Evolutionary conservation across 1,140 invertebrate genomes (phyloP).

Genomic region (Carposina sasakii): DNA sequence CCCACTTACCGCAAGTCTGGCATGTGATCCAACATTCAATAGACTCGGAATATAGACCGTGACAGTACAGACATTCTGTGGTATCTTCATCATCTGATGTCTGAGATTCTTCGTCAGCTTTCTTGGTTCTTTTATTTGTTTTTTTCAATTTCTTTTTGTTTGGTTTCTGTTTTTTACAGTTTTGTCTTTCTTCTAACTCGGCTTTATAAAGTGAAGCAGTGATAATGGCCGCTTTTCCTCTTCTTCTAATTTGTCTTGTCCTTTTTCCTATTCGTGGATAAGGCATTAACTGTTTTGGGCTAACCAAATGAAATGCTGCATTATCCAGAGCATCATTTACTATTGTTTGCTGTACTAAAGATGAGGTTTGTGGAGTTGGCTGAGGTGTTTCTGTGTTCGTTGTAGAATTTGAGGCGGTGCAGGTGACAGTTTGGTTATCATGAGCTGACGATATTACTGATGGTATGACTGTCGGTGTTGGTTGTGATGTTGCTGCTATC

Average conservation of each 20-base stretch:
- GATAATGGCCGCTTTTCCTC: background rate
- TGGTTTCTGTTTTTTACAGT: conserved; percentile 11
- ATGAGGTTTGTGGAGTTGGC: background rate
- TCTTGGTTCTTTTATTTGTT: background rate
- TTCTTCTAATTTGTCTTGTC: conserved; percentile 3
- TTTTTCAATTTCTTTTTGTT: background rate
- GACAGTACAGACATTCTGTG: conserved; percentile 21
- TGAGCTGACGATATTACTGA: background rate
- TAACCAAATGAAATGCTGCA: conserved; percentile 5
- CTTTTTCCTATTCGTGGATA: conserved; percentile 7
- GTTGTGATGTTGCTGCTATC: conserved; percentile 4
- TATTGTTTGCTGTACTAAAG: conserved; percentile 7
- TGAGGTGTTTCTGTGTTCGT: conserved; percentile 1
- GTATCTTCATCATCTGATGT: conserved; percentile 14
- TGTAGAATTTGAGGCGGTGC: conserved; percentile 4
- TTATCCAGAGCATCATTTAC: too few relatives aligned
- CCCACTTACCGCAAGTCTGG: conserved; percentile 26
- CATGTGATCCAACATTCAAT: conserved; percentile 30
- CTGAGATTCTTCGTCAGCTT: background rate
- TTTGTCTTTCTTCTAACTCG: conserved; percentile 20
- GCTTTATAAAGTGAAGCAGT: conserved; percentile 15
- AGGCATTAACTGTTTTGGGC: conserved; percentile 9
- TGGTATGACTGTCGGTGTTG: background rate
- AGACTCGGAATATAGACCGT: conserved; percentile 23
- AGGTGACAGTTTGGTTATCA: conserved; percentile 3